phyloP scores from a whole-genome alignment of 2,113 vertebrate species.

The Sander vitreus region DNA sequence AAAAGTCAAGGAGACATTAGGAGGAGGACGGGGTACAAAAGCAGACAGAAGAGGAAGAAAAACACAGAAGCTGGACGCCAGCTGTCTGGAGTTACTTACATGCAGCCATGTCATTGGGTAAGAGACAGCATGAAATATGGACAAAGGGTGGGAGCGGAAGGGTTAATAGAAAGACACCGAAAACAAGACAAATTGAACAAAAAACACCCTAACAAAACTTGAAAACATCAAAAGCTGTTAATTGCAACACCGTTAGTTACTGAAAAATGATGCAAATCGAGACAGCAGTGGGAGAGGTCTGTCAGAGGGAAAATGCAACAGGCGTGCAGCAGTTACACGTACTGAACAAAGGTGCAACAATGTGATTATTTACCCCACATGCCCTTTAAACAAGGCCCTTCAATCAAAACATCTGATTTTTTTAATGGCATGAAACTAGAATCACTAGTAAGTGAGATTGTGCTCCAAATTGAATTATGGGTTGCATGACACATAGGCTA shows the following conservation, averaged over 20 bases:
- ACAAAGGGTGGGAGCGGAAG: conserved; percentile 88
- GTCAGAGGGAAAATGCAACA: conserved; percentile 47
- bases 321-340: conserved; percentile 46
- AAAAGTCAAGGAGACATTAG: conserved; percentile 43
- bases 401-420: not conserved
- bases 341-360: not conserved
- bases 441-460: too few species aligned
- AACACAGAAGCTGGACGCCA: conserved; percentile 77
- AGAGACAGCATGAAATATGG: conserved; percentile 99
- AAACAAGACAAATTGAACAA: conserved; percentile 41
- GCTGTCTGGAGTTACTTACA: conserved; percentile 97
- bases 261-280: conserved; percentile 27
- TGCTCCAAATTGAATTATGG: not conserved
- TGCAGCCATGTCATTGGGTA: conserved; percentile 99
- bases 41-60: conserved; percentile 52
- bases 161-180: conserved; percentile 74
- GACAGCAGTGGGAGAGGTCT: conserved; percentile 43
- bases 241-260: conserved; percentile 61
- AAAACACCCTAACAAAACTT: conserved; percentile 31
- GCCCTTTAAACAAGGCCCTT: not conserved
- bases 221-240: conserved; percentile 46
- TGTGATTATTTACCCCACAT: not conserved
- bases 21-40: conserved; percentile 24
- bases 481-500: too few species aligned
- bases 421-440: too few species aligned